Conservation (phyloP, 2,113 vertebrate species). For the Oxyura jamaicensis region DNA sequence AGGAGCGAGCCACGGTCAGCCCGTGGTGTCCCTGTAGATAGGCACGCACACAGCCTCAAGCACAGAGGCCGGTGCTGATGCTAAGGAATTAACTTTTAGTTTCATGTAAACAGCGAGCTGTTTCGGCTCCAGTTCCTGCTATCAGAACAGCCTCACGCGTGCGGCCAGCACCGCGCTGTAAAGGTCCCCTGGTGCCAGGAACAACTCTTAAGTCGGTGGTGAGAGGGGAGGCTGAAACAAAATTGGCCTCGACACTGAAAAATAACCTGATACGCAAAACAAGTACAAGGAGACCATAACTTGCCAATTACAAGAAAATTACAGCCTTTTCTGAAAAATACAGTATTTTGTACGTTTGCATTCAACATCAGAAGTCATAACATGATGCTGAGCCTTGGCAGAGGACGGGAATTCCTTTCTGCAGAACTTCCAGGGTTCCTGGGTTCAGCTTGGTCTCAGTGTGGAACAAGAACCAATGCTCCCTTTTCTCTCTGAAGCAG, state of each 20-base stretch:
- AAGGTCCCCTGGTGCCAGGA: background rate
- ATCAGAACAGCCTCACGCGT: background rate
- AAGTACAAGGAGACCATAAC: background rate
- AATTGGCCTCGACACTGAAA: slow-evolving; percentile 21
- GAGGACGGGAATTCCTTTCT: background rate
- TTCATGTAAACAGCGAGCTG: background rate
- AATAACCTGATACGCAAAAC: slow-evolving; percentile 6
- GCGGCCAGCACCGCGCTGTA: background rate
- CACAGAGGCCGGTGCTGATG: background rate
- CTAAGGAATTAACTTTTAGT: background rate
- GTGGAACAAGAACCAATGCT: background rate
- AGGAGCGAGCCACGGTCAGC: fast-evolving
- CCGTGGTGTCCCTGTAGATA: background rate
- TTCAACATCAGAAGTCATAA: background rate
- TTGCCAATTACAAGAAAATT: background rate
- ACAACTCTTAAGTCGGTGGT: background rate
- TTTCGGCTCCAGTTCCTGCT: background rate
- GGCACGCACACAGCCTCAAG: fast-evolving
- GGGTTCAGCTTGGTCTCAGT: background rate
- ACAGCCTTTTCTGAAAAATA: background rate
- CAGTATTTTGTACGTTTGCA: background rate
- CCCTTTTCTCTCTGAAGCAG: background rate
- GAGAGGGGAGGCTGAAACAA: background rate
- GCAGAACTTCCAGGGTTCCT: background rate
- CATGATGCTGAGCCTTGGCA: background rate